Evolutionary conservation across 1,140 invertebrate genomes (phyloP).

Genomic region (Pogonognathellus flavescens): DNA sequence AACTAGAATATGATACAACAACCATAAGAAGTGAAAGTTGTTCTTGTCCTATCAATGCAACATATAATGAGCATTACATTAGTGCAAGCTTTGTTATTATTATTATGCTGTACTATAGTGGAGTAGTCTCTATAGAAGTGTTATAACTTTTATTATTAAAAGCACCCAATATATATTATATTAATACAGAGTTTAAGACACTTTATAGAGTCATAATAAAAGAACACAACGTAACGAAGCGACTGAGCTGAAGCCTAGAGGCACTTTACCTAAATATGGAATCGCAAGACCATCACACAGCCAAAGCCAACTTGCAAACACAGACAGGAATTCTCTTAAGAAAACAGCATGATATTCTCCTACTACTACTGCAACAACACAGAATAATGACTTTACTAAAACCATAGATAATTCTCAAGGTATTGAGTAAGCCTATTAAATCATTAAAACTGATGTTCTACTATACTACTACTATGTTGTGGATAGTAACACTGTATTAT

Average conservation of each 20-base stretch:
- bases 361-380: background rate
- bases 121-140: background rate
- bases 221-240: background rate
- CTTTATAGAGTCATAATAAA: background rate
- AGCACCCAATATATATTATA: constrained; percentile 9
- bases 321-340: background rate
- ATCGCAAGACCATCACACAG: constrained; percentile 55
- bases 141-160: background rate
- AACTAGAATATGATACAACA: background rate
- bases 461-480: background rate
- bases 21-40: constrained; percentile 46
- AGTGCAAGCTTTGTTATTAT: background rate
- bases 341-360: background rate
- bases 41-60: background rate
- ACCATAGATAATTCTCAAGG: constrained; percentile 32
- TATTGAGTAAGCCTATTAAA: constrained; percentile 36
- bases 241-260: constrained; percentile 26
- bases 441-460: background rate
- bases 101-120: background rate
- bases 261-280: constrained; percentile 61
- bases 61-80: background rate
- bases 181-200: constrained; percentile 25
- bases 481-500: background rate
- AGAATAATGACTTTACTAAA: background rate
- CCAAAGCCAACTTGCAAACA: constrained; percentile 1